Evolutionary conservation across 1,140 invertebrate genomes (phyloP).

Genomic region (Chrysopa pallens): DNA sequence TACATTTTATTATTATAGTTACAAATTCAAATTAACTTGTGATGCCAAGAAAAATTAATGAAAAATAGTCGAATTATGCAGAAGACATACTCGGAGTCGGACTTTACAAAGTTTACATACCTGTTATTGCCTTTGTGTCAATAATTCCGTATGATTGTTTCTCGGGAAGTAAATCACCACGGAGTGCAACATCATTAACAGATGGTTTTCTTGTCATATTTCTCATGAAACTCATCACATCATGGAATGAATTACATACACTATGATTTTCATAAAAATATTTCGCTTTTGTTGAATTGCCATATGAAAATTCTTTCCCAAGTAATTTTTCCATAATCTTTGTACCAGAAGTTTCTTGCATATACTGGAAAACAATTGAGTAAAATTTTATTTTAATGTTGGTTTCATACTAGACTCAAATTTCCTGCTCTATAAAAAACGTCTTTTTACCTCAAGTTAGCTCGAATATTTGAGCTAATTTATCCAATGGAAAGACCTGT

Average conservation of each 20-base stretch:
- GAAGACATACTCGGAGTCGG: background rate
- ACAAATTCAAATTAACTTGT: too few species aligned
- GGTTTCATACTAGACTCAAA: too few species aligned
- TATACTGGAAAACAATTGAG: background rate
- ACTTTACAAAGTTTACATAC: constrained; percentile 6
- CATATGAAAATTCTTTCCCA: constrained; percentile 1
- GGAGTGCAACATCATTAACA: constrained; percentile 7
- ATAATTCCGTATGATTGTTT: constrained; percentile 21
- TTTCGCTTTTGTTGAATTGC: background rate
- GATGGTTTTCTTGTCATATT: background rate
- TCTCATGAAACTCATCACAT: background rate
- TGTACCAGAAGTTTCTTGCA: background rate
- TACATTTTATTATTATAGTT: too few species aligned
- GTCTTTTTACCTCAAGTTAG: too few species aligned
- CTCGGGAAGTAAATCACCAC: constrained; percentile 14
- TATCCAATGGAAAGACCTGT: too few species aligned
- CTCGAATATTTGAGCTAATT: too few species aligned
- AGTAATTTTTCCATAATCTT: background rate
- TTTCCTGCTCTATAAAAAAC: too few species aligned
- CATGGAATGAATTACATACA: constrained; percentile 9
- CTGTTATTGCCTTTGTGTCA: constrained; percentile 16
- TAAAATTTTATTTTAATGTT: too few species aligned
- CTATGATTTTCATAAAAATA: background rate
- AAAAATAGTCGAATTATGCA: background rate
- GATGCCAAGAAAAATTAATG: too few species aligned